Base-by-base conservation (phyloP, 2,113 vertebrate species). In the Anseranas semipalmata region DNA sequence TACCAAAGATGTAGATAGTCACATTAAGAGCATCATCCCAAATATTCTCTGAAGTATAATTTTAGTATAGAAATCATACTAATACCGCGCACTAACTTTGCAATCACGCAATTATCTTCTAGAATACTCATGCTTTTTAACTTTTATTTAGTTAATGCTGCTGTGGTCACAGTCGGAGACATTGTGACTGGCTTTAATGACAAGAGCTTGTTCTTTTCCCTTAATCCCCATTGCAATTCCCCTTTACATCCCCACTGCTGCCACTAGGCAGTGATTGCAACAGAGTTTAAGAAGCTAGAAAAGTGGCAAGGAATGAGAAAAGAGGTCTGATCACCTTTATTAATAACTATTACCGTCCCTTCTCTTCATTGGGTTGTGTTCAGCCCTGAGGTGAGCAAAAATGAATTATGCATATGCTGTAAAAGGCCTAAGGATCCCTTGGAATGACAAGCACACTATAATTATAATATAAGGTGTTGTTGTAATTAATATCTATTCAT, bases 401-500 rank as follows among this genome's bases (percentile, higher is more conserved):
- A 72, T 90, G 11, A 89, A 92, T 93, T 94, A 93, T 68, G 35
- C 15, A 53, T 92, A 10, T 72, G 32, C 53, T 72, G n/a, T 58
- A 75, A 88, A 90, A 87, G 56, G 66, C 86, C 60, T 85, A 72
- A 72, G 88, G 83, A 75, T 67, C 70, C 13, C 4, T 10, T 92
- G 87, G 78, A 94, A 75, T 72, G 48, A 92, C 85, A 96, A 88
- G 30, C 20, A 82, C 24, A 41, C 16, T 62, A 8, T 73, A 90
- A 90, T 88, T 93, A 71, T 41, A 79, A 41, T 60, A 50, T 41
- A 74, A 85, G 11, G 10, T 89, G 53, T 41, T 82, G 14, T 68
- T 89, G 65, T 82, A 93, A 90, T 92, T 90, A 86, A 89, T 93
- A 94, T 85, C 6, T 56, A 78, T 91, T 97, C 85, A 87, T 89